Base-by-base conservation (phyloP, 2,797 vertebrate species). In the Euthynnus affinis region DNA sequence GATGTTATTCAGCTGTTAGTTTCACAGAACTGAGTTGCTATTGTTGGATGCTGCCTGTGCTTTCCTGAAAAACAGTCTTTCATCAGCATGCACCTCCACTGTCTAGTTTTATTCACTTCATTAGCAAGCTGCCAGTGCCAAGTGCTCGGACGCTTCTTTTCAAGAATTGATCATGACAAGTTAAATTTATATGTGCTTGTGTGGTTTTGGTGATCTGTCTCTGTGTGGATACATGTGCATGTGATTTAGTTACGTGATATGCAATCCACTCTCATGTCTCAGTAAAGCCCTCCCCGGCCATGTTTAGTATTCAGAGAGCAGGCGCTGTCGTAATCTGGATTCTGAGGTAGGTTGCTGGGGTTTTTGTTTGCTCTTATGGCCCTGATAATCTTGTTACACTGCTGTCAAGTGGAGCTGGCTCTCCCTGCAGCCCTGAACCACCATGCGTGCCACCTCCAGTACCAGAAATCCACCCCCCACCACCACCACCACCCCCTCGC, bases 371-470 rank as follows among this genome's bases (percentile, higher is more conserved):
- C 91, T 92, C 92, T 93, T 90, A 89, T 92, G 90, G 91, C 87
- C 90, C 90, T 92, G 90, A 93, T 95, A 93, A 94, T 94, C 93
- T 92, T 86, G 92, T 94, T 93, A 93, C 89, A 82, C 91, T 76
- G 88, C 91, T 94, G 94, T 94, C 94, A 94, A 94, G 92, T 94
- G 90, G 87, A 89, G 88, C 84, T 76, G 86, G 88, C 90, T 89
- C 85, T 91, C 91, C 87, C 86, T 76, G 84, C 90, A 89, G 85
- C 88, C 86, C 87, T 78, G 81, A 88, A 88, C 90, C 89, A 87
- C 87, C 90, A 87, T 69, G 82, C 65, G 63, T 88, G 88, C 90
- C 92, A 91, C 88, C 89, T 89, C 82, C 69, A 75, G 75, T 75
- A 83, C 83, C 85, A 88, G 74, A 87, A 90, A 86, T 65, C 55